Evolutionary conservation across 1,140 invertebrate species (phyloP).

Genomic region (Drosophila kepulauana): DNA sequence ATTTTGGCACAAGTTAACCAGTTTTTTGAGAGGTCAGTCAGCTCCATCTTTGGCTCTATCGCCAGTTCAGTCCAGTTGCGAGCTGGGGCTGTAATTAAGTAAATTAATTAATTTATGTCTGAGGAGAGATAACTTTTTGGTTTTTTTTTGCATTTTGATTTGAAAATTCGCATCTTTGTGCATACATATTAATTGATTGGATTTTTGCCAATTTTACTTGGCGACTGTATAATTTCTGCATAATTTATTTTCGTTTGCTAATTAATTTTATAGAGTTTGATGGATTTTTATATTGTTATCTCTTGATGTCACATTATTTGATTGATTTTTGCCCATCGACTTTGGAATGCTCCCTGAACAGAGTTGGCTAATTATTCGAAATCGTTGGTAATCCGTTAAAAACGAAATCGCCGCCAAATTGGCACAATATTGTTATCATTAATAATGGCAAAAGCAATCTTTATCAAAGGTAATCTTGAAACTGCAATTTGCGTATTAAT

Average conservation of each 20-base stretch:
- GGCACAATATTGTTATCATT: background rate
- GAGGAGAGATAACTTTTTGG: slow-evolving; percentile 18
- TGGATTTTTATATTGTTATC: slow-evolving; percentile 59
- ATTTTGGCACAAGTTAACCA: slow-evolving; percentile 73
- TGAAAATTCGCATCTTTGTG: slow-evolving; percentile 25
- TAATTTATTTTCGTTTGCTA: slow-evolving; percentile 58
- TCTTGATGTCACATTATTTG: slow-evolving; percentile 54
- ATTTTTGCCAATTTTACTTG: slow-evolving; percentile 48
- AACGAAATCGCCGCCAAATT: slow-evolving; percentile 12
- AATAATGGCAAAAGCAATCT: background rate
- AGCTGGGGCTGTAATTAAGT: slow-evolving; percentile 71
- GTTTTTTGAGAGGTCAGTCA: slow-evolving; percentile 43
- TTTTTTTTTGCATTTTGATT: slow-evolving; percentile 17
- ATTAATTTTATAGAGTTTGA: slow-evolving; percentile 61
- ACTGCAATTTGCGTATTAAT: background rate
- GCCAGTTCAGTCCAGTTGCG: slow-evolving; percentile 20
- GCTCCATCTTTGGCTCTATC: slow-evolving; percentile 13
- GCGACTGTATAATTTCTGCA: slow-evolving; percentile 65
- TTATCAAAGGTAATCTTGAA: slow-evolving; percentile 3
- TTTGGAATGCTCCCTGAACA: slow-evolving; percentile 26
- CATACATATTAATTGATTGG: slow-evolving; percentile 32
- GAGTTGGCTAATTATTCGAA: slow-evolving; percentile 26
- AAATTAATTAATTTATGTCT: slow-evolving; percentile 71
- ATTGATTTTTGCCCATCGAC: slow-evolving; percentile 52
- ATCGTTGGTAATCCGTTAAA: slow-evolving; percentile 27